phyloP scores from a whole-genome alignment of 1,140 invertebrate species.

The Temnothorax nylanderi region DNA sequence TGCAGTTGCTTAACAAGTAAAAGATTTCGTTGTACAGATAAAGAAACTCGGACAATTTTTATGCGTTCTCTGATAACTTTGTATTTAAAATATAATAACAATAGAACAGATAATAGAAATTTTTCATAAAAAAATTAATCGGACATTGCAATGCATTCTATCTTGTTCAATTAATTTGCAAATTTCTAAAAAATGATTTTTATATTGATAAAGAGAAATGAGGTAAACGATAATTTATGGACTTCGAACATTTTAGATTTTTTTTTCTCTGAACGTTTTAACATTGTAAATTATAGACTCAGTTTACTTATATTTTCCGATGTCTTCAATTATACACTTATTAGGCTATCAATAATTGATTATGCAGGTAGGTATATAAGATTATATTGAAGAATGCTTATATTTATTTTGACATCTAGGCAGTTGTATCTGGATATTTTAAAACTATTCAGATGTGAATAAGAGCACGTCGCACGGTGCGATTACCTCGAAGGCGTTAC shows the following conservation, averaged over 20 bases:
- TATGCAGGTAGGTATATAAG: not conserved
- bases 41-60: not conserved
- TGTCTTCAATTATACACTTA: not conserved
- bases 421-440: not conserved
- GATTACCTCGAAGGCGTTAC: constrained; percentile 25
- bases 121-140: not conserved
- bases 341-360: not conserved
- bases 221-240: not conserved
- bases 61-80: not conserved
- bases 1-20: not conserved
- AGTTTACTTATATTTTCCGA: not conserved
- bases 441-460: not conserved
- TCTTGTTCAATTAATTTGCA: not conserved
- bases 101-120: not conserved
- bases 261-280: not conserved
- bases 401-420: not conserved
- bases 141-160: not conserved
- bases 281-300: not conserved
- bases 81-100: not conserved
- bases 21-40: not conserved
- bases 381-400: not conserved
- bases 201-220: not conserved
- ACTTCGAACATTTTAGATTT: not conserved
- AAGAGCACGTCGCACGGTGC: constrained; percentile 2
- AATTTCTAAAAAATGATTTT: not conserved